These are phyloP conservation scores for Saguinus midas DNA, from an alignment of 2,113 vertebrate species.

Conservation along the genomic window DNA sequence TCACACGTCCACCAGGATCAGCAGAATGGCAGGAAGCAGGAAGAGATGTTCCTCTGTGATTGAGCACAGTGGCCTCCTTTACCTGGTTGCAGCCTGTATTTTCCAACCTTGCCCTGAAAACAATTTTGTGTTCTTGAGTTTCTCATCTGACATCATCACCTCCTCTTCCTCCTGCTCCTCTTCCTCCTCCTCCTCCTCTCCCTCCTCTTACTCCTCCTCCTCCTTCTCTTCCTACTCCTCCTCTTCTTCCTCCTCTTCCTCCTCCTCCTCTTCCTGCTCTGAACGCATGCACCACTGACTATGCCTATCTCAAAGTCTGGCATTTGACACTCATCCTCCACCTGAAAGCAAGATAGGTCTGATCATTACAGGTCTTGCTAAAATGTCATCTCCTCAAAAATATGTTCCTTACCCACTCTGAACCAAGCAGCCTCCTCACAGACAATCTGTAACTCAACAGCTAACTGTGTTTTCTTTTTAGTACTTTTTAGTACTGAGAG, in stretches of 20 bases:
- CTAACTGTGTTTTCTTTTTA: not conserved
- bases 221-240: rapidly evolving
- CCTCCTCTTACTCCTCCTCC: too few relatives aligned
- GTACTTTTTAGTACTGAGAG: not conserved
- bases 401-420: not conserved
- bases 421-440: not conserved
- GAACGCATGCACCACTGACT: not conserved
- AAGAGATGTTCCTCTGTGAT: not conserved
- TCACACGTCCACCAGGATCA: not conserved
- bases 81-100: not conserved
- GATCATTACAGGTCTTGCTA: not conserved
- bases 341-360: not conserved
- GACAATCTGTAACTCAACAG: not conserved
- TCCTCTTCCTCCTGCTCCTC: not conserved
- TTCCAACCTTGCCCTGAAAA: not conserved
- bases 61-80: not conserved
- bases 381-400: not conserved
- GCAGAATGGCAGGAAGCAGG: too few relatives aligned
- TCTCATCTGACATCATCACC: not conserved
- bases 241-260: rapidly evolving
- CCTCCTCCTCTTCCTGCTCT: not conserved
- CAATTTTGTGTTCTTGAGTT: not conserved
- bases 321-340: not conserved
- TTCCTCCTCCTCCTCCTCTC: rapidly evolving
- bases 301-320: not conserved